Evolutionary conservation across 2,888 invertebrate species (phyloP), one percentile per base, ranked within the genome.

Genomic region (Thera britannica): DNA sequence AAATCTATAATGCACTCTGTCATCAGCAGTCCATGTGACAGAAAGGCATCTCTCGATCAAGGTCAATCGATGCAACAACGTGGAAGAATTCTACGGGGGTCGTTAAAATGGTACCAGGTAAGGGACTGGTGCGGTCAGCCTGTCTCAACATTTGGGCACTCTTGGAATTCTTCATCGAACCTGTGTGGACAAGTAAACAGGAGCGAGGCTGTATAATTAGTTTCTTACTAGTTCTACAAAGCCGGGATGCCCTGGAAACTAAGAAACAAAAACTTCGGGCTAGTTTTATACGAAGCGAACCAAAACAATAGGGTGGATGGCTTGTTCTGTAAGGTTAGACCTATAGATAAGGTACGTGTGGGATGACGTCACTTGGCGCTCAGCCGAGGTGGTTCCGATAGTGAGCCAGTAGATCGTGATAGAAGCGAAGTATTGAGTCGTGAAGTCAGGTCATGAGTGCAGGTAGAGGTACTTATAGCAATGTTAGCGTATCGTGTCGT

Each of bases 71-170:
- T 89, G 89, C 87, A 89, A 90, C 87, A 89, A 90, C 83, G 84
- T 84, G 85, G 81, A 85, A 83, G 73, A 84, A 77, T 74, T 82
- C 92, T 93, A 93, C 92, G 75, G 89, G 91, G 88, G 84, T 83
- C 84, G 85, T 85, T 80, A 84, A 84, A 78, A 84, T 79, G 84
- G 95, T 95, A 94, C 94, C 94, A 89, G 94, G 94, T 92, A 89
- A 91, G 87, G 94, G 94, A 94, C 93, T 94, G 94, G 94, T 94
- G 93, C 94, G 95, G 93, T 95, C 95, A 89, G 94, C 89, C 87
- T 92, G 95, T 89, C 94, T 94, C 94, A 95, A 95, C 94, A 94
- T 94, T 94, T 95, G 95, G 90, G 95, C 95, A 94, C 95, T 95
- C 93, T 95, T 94, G 85, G 95, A 95, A 88, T 94, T 95, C 95